Base-by-base conservation (phyloP, 2,888 invertebrate genomes). In the Eupithecia centaureata region DNA sequence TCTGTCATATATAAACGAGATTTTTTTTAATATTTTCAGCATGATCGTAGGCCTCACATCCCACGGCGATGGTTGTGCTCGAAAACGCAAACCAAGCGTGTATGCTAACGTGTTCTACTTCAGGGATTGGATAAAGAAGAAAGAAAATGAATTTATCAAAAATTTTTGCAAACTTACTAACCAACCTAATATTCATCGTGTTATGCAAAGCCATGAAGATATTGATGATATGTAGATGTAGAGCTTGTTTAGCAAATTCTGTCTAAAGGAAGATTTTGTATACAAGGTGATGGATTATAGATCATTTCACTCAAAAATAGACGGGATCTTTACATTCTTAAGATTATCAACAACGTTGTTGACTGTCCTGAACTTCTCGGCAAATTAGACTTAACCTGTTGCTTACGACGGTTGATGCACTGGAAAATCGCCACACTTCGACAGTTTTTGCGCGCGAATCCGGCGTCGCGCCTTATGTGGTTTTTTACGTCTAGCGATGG, bases 11-110 rank as follows among this genome's bases (percentile, higher is more conserved):
- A 52, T 52, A n/a, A 7, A 15, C 1, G 1, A 10, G 18, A 25
- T 25, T 4, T 52, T 15, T 51, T 25, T 27, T 18, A 3, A n/a
- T 27, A 52, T 25, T 80, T 80, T 32, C 83, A 91, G 91, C 1
- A 78, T 79, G 77, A 58, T 91, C 3, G 87, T 90, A 2, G 92
- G 92, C 0, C 76, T 92, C 12, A 89, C 88, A 5, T 92, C 92
- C 0, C 90, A 91, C 33, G 91, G 92, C 2, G 84, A 89, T 5
- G 89, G 90, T 0, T 92, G 92, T 64, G 88, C 87, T 0, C 79
- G 77, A 61, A 81, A 82, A 71, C 66, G 75, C 15, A 90, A 87
- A 51, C 91, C 91, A 1, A 89, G 90, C 35, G 80, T 92, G 0
- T 92, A 90, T 65, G 71, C 85, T 12, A 91, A 88, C 58, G 79